phyloP scores from a whole-genome alignment of 2,797 vertebrate genomes.

The Pipistrellus kuhlii region DNA sequence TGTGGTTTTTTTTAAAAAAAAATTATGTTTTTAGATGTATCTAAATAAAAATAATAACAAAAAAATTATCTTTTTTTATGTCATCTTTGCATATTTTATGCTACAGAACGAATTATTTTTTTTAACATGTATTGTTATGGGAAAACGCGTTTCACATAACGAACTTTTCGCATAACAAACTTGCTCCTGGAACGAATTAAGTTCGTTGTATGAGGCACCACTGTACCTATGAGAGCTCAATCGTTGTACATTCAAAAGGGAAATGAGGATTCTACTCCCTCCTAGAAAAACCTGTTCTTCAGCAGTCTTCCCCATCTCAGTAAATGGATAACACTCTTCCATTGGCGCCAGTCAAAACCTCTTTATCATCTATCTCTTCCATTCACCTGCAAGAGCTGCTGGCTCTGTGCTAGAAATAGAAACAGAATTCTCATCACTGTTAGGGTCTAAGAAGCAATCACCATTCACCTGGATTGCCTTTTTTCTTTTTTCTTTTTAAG shows the following conservation, averaged over 20 bases:
- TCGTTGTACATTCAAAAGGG: neutral
- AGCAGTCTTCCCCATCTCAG: neutral
- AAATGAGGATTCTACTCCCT: neutral
- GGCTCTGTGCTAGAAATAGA: conserved; percentile 8
- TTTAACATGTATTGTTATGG: too few species aligned
- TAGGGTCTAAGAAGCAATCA: neutral
- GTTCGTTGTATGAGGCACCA: too few species aligned
- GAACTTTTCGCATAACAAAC: too few species aligned
- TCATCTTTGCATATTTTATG: too few species aligned
- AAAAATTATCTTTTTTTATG: too few species aligned
- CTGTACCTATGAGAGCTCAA: neutral
- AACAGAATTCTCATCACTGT: neutral
- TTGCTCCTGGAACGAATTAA: too few species aligned
- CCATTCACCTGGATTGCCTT: neutral
- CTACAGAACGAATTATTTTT: too few species aligned
- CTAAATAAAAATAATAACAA: too few species aligned
- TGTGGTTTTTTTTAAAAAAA: too few species aligned
- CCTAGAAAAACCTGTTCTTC: neutral
- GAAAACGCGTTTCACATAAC: too few species aligned
- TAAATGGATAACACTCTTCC: neutral
- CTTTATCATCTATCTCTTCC: neutral
- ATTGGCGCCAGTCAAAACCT: neutral
- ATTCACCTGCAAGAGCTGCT: neutral
- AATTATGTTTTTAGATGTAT: too few species aligned
- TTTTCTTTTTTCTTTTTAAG: neutral